A percentile compares a stretch with the other conserved stretches of the same genome.
phyloP scores from a whole-genome alignment of 2,113 vertebrate species.

The Varanus salvator region DNA sequence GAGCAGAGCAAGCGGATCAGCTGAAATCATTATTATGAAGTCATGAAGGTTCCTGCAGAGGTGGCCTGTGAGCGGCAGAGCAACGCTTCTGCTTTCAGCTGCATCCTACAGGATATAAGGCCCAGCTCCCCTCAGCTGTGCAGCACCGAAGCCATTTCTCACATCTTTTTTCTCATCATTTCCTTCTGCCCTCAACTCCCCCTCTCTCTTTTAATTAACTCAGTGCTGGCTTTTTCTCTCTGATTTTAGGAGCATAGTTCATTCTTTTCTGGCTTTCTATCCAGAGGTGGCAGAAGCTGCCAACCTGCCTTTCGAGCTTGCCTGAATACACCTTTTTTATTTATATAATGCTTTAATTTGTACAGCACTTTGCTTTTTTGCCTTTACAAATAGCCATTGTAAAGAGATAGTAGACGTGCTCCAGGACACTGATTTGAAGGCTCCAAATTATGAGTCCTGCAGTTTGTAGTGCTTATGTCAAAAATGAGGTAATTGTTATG shows the following conservation, averaged over 20 bases:
- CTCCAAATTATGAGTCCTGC: too few relatives aligned
- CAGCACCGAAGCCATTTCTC: background rate
- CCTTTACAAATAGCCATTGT: background rate
- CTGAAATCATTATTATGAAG: background rate
- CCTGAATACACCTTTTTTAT: background rate
- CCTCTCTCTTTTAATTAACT: background rate
- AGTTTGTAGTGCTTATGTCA: background rate
- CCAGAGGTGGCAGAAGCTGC: background rate
- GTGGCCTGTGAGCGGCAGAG: fast-evolving
- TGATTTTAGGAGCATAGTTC: constrained; percentile 48
- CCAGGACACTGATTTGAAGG: too few relatives aligned
- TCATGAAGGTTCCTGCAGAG: constrained; percentile 16
- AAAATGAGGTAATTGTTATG: background rate
- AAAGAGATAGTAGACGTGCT: background rate
- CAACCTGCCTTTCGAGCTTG: background rate
- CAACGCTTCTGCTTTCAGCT: background rate
- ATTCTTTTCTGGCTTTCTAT: constrained; percentile 20
- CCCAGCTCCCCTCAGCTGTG: background rate
- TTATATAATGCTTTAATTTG: background rate
- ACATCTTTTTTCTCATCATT: background rate
- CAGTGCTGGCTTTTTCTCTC: constrained; percentile 5
- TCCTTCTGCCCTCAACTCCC: background rate
- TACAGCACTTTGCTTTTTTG: background rate
- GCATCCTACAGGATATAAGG: background rate
- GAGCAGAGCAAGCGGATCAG: background rate